Conservation (phyloP, 2,113 vertebrate genomes). For the Callocephalon fimbriatum region DNA sequence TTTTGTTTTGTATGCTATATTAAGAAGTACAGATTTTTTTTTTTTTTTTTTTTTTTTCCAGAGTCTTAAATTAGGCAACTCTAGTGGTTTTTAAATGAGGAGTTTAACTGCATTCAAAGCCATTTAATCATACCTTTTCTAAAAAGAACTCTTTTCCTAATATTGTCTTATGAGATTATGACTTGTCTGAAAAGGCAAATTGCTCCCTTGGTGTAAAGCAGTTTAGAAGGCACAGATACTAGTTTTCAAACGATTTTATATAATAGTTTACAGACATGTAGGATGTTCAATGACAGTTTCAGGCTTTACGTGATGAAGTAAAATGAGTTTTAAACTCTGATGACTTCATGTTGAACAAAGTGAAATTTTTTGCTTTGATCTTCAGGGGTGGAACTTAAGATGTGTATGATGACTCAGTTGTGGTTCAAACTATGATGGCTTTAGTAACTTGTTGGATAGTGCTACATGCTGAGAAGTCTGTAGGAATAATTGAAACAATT, state of each 20-base stretch:
- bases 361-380: conserved; percentile 54
- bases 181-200: neutral
- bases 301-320: neutral
- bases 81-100: conserved; percentile 24
- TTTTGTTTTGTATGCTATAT: conserved; percentile 19
- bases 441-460: neutral
- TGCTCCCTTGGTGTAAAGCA: neutral
- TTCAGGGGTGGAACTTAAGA: neutral
- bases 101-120: conserved; percentile 12
- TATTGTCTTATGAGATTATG: neutral
- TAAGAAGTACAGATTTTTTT: neutral
- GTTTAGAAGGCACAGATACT: neutral
- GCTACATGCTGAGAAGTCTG: neutral
- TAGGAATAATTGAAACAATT: neutral
- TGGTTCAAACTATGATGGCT: neutral
- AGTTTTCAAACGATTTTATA: neutral
- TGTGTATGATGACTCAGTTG: neutral
- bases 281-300: neutral
- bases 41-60: neutral
- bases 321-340: neutral
- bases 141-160: neutral
- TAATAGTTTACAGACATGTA: neutral
- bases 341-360: neutral
- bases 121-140: neutral
- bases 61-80: conserved; percentile 11